Evolutionary conservation across 2,113 vertebrate species (phyloP).

Genomic region (Xiphorhynchus elegans): DNA sequence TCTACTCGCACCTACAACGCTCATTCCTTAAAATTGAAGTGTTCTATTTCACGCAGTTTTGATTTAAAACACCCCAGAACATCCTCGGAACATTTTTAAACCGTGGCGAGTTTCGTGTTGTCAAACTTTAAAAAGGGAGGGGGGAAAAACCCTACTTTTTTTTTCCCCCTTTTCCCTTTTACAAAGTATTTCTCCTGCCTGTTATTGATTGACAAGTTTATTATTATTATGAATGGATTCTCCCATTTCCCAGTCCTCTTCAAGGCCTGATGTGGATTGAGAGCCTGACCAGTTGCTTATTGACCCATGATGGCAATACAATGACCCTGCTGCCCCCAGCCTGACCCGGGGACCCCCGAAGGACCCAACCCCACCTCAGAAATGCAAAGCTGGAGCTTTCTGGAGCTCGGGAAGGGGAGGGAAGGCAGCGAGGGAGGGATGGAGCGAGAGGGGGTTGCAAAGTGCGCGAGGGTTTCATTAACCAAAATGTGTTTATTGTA

Average conservation of each 20-base stretch:
- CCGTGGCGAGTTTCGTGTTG: background rate
- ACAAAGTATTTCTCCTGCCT: constrained; percentile 48
- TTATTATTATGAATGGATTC: constrained; percentile 66
- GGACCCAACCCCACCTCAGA: constrained; percentile 42
- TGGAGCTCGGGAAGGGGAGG: background rate
- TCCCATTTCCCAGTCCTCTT: constrained; percentile 61
- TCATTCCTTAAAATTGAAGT: background rate
- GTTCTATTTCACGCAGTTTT: background rate
- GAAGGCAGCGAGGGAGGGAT: no score
- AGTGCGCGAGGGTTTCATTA: background rate
- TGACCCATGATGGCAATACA: constrained; percentile 60
- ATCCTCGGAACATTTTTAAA: background rate
- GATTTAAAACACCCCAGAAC: background rate
- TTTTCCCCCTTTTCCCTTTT: background rate
- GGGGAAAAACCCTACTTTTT: no score
- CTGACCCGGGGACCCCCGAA: constrained; percentile 55
- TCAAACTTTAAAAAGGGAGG: background rate
- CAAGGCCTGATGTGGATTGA: constrained; percentile 56
- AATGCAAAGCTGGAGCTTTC: constrained; percentile 26
- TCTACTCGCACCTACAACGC: background rate
- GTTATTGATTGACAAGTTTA: constrained; percentile 64
- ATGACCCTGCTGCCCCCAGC: constrained; percentile 50
- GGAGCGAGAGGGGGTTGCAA: background rate
- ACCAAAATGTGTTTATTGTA: constrained; percentile 1
- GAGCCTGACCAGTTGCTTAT: constrained; percentile 62